A percentile compares a stretch with the other conserved stretches of the same genome.
These are phyloP conservation scores for Trachelipus rathkii DNA, from an alignment of 1,140 invertebrate genomes.

Conservation along the genomic window DNA sequence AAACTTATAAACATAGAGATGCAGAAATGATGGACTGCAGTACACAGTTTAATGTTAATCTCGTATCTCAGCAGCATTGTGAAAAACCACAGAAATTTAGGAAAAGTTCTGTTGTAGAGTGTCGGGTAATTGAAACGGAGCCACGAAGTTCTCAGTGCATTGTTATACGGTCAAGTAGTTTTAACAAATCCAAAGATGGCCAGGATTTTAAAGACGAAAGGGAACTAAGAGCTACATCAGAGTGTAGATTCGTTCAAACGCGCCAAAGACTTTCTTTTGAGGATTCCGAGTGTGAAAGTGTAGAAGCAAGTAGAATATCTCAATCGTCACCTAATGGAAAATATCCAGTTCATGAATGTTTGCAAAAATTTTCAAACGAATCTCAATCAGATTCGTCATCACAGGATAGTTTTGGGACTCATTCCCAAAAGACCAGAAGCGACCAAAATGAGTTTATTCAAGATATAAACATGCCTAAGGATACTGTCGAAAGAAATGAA, in stretches of 20 bases:
- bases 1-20: background rate
- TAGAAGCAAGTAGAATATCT: slow-evolving; percentile 26
- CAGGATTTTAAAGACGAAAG: slow-evolving; percentile 23
- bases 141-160: slow-evolving; percentile 33
- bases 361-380: slow-evolving; percentile 28
- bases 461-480: slow-evolving; percentile 18
- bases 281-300: slow-evolving; percentile 36
- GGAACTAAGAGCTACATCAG: slow-evolving; percentile 27
- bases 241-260: slow-evolving; percentile 33
- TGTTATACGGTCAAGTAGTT: slow-evolving; percentile 32
- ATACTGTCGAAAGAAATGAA: background rate
- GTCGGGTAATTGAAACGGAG: slow-evolving; percentile 36
- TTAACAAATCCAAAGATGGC: background rate
- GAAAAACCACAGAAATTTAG: background rate
- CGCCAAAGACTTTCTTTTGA: slow-evolving; percentile 35
- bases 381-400: slow-evolving; percentile 42
- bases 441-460: slow-evolving; percentile 14
- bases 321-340: slow-evolving; percentile 28
- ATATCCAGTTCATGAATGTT: slow-evolving; percentile 22
- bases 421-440: background rate
- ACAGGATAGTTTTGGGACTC: slow-evolving; percentile 38
- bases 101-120: slow-evolving; percentile 28
- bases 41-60: too few species aligned
- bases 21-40: too few species aligned
- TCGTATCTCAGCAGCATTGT: too few species aligned